Evolutionary conservation across 2,113 vertebrate genomes (phyloP).

Genomic region (Boleophthalmus pectinirostris): DNA sequence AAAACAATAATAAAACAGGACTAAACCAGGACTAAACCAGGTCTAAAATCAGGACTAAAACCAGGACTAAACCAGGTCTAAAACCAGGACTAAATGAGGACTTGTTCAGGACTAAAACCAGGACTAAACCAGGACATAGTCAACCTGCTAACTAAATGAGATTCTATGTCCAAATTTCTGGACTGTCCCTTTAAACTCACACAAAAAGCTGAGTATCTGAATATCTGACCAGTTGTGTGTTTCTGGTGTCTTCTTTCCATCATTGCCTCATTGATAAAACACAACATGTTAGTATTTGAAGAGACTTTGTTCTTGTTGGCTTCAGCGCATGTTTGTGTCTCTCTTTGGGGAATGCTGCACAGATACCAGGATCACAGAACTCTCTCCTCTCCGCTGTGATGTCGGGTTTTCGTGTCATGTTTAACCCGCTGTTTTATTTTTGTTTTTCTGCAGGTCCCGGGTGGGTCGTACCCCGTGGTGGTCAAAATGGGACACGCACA

Average conservation of each 20-base stretch:
- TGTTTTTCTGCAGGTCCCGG: conserved; percentile 78
- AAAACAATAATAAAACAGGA: no score
- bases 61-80: no score
- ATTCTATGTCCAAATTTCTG: no score
- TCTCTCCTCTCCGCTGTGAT: background rate
- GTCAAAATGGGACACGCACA: conserved; percentile 94
- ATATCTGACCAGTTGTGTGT: background rate
- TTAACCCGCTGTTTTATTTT: conserved; percentile 22
- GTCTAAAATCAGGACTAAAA: no score
- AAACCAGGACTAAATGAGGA: no score
- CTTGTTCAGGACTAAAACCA: no score
- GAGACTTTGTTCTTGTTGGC: background rate
- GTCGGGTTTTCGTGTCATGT: background rate
- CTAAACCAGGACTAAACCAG: no score
- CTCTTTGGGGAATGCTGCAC: background rate
- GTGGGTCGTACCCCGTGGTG: conserved; percentile 86
- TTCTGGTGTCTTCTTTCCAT: background rate
- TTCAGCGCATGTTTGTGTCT: background rate
- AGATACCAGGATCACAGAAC: background rate
- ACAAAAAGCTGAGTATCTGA: background rate
- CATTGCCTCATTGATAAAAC: no score
- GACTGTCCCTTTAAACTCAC: no score
- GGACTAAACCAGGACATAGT: no score
- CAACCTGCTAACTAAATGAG: no score
- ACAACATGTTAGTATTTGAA: background rate